Evolutionary conservation across 2,113 vertebrate species (phyloP).

Genomic region (Indri indri): DNA sequence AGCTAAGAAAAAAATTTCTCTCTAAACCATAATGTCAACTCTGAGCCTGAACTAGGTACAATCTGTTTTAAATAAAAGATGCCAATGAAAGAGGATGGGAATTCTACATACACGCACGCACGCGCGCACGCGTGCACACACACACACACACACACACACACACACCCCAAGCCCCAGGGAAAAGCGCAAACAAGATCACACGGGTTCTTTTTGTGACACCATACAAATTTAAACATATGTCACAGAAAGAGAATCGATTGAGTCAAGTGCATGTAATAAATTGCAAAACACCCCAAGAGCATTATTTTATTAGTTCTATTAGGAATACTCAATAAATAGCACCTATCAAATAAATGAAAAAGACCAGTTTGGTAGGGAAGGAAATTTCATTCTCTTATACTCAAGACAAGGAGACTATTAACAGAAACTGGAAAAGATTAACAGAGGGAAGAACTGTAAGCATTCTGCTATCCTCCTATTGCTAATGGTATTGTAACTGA

Average conservation of each 20-base stretch:
- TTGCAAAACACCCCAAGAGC: neutral
- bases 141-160: neutral
- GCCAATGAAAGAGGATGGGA: neutral
- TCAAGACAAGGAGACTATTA: neutral
- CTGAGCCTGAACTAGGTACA: conserved; percentile 28
- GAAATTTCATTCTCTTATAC: conserved; percentile 46
- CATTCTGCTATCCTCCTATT: neutral
- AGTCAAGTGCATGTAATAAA: neutral
- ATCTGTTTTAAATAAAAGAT: conserved; percentile 37
- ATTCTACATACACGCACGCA: neutral
- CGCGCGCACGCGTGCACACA: too few species aligned
- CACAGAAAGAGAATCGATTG: neutral
- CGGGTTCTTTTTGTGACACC: neutral
- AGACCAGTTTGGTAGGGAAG: conserved; percentile 15
- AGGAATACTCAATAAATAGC: neutral
- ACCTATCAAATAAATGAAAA: conserved; percentile 11
- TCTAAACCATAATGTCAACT: conserved; percentile 26
- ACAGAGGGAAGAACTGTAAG: neutral
- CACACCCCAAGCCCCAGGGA: neutral
- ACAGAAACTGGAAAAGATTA: conserved; percentile 32
- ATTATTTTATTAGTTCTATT: conserved; percentile 9
- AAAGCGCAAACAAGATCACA: conserved; percentile 22
- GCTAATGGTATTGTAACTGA: neutral
- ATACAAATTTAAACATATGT: neutral
- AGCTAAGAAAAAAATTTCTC: conserved; percentile 1